Percentiles rank a stretch among this genome's conserved stretches.
phyloP scores from a whole-genome alignment of 1,140 invertebrate species.

The Zaprionus vittiger region DNA sequence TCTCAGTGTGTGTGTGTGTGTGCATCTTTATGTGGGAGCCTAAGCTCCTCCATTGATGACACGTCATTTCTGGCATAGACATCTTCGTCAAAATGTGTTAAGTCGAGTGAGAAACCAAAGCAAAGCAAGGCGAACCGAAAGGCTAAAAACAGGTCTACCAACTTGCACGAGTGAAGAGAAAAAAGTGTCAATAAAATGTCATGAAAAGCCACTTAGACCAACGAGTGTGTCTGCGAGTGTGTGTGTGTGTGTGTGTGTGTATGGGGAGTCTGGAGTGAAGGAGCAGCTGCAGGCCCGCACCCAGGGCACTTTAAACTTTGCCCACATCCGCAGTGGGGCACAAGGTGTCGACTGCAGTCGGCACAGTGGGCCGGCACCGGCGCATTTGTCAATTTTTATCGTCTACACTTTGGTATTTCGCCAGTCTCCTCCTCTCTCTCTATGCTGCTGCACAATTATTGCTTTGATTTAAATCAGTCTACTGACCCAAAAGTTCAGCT shows the following conservation, averaged over 20 bases:
- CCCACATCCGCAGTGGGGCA: slow-evolving; percentile 55
- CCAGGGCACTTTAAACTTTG: slow-evolving; percentile 57
- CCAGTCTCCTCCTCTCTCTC: slow-evolving; percentile 10
- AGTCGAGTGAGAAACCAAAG: slow-evolving; percentile 61
- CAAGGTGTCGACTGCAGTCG: slow-evolving; percentile 20
- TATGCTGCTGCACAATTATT: slow-evolving; percentile 72
- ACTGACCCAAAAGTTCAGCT: slow-evolving; percentile 84
- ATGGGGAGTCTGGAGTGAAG: slow-evolving; percentile 11
- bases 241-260: slow-evolving; percentile 1
- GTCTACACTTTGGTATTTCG: slow-evolving; percentile 54
- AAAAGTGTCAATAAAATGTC: slow-evolving; percentile 79
- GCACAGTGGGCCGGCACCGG: slow-evolving; percentile 26
- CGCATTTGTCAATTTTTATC: slow-evolving; percentile 73
- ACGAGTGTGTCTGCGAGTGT: slow-evolving; percentile 24
- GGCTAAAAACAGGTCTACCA: slow-evolving; percentile 68
- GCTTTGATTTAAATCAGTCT: slow-evolving; percentile 84
- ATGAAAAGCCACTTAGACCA: slow-evolving; percentile 75
- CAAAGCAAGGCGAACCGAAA: slow-evolving; percentile 10
- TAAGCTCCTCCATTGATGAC: slow-evolving; percentile 75
- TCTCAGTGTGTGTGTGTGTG: not conserved
- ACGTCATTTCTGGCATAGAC: slow-evolving; percentile 78
- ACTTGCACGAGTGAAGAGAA: slow-evolving; percentile 19
- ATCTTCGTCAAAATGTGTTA: slow-evolving; percentile 80
- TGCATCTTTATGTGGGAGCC: slow-evolving; percentile 69
- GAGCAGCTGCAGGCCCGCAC: slow-evolving; percentile 53